phyloP scores from a whole-genome alignment of 1,140 invertebrate species.

The Ephestia elutella region DNA sequence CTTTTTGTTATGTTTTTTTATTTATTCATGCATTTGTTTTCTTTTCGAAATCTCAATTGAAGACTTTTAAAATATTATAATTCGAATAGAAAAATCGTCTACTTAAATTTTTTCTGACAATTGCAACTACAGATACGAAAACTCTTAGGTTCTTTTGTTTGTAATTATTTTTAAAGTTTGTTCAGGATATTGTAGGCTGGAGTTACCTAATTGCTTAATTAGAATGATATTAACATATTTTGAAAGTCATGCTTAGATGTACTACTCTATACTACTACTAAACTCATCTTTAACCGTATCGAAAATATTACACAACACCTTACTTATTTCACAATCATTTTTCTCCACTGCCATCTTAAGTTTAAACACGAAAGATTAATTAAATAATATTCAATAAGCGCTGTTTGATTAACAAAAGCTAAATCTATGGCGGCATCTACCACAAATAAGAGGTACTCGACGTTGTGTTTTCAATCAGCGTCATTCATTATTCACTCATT shows the following conservation, averaged over 20 bases:
- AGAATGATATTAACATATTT: too few species aligned
- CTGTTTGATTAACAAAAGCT: conserved; percentile 70
- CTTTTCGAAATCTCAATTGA: too few species aligned
- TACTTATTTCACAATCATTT: neutral
- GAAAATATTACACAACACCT: neutral
- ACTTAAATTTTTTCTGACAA: too few species aligned
- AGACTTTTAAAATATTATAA: too few species aligned
- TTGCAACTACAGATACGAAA: too few species aligned
- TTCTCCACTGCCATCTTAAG: conserved; percentile 33
- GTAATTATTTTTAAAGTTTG: too few species aligned
- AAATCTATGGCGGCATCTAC: conserved; percentile 70
- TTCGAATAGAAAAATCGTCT: too few species aligned
- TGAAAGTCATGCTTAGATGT: too few species aligned
- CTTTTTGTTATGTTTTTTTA: conserved; percentile 14
- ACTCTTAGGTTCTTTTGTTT: too few species aligned
- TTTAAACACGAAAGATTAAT: conserved; percentile 68
- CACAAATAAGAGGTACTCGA: conserved; percentile 60
- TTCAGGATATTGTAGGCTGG: too few species aligned
- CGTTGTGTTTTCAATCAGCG: conserved; percentile 65
- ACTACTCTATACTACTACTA: too few species aligned
- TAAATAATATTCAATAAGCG: conserved; percentile 71
- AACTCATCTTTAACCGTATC: neutral
- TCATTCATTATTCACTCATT: conserved; percentile 71
- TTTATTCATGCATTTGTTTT: neutral
- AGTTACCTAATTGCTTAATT: too few species aligned